Conservation (phyloP, 2,888 invertebrate genomes). For the Timandra comae region DNA sequence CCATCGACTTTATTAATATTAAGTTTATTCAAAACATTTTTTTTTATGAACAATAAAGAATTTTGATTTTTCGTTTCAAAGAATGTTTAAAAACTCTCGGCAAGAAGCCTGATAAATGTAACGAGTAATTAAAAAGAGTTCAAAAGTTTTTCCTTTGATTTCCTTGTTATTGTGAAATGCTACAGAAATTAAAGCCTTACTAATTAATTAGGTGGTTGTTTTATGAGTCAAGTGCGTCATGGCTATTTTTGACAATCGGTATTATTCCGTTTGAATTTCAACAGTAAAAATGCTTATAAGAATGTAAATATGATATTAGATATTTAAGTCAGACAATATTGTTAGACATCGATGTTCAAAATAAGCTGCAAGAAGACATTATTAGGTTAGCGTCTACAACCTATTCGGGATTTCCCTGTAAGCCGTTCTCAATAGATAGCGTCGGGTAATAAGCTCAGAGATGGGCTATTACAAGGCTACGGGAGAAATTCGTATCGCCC, state of each 20-base stretch:
- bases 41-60: no score
- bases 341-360: slow-evolving; percentile 44
- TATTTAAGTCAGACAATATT: slow-evolving; percentile 32
- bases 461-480: slow-evolving; percentile 66
- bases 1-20: not conserved
- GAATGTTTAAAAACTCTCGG: not conserved
- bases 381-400: slow-evolving; percentile 63
- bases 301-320: slow-evolving; percentile 8
- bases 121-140: slow-evolving; percentile 22
- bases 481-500: slow-evolving; percentile 61
- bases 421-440: slow-evolving; percentile 74
- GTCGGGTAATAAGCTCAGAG: slow-evolving; percentile 71
- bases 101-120: not conserved
- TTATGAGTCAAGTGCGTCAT: no score
- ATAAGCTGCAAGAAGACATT: slow-evolving; percentile 48
- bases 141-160: not conserved
- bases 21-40: not conserved
- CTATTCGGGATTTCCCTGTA: slow-evolving; percentile 70
- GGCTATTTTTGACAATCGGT: no score
- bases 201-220: no score
- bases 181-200: no score
- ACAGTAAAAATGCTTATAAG: no score
- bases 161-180: not conserved
- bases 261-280: no score
- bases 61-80: not conserved